These are phyloP conservation scores for Empidonax traillii DNA, from an alignment of 2,113 vertebrate genomes.

Conservation along the genomic window DNA sequence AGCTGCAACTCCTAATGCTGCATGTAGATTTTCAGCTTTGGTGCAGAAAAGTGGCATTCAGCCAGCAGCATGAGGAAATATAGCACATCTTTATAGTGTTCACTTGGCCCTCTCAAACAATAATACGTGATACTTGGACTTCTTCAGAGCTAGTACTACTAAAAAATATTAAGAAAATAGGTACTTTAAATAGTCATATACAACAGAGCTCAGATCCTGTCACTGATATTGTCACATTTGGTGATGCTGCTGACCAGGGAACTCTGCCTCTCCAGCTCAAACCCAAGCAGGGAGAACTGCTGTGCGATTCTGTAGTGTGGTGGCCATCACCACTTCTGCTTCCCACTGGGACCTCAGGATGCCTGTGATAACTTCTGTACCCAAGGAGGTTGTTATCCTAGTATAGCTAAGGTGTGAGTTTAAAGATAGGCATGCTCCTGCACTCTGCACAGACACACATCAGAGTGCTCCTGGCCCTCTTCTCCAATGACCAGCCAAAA, in stretches of 20 bases:
- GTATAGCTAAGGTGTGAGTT: background rate
- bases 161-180: background rate
- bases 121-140: background rate
- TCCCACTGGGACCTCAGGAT: background rate
- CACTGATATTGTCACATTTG: background rate
- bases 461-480: rapidly evolving
- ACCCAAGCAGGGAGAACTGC: rapidly evolving
- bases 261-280: background rate
- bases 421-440: background rate
- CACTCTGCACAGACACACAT: rapidly evolving
- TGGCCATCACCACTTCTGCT: background rate
- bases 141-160: background rate
- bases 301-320: too few species aligned
- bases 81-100: background rate
- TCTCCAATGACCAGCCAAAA: rapidly evolving
- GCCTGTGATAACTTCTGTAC: background rate
- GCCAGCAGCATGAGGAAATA: background rate
- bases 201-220: background rate
- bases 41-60: background rate
- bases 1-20: background rate
- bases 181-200: background rate
- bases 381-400: rapidly evolving
- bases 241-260: background rate
- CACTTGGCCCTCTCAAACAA: background rate
- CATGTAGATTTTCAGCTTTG: background rate